Evolutionary conservation across 2,797 vertebrate species (phyloP), one percentile per base, ranked within the genome.

Genomic region (Pipistrellus kuhlii): DNA sequence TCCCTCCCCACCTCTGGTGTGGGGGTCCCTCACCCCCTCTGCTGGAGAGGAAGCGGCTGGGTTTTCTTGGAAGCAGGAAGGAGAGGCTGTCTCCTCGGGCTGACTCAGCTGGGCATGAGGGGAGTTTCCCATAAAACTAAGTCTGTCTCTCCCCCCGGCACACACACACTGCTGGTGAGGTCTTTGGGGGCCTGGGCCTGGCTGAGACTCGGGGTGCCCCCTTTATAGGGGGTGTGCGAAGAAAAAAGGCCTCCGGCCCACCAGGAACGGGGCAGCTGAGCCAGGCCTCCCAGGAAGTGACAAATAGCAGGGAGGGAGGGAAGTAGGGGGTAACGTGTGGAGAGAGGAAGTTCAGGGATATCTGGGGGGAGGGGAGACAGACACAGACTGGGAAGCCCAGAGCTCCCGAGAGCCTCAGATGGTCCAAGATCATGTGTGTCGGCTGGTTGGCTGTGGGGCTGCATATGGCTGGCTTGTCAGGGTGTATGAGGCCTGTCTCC

Each of bases 31-130:
- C 41, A 66, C 25, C 77, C 51, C 80, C 32, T 90, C 72, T 87
- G 75, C 48, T 59, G n/a, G 84, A 93, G 76, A 94, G 94, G 94
- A 96, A 96, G 76, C 62, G 68, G 30, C 89, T 91, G 46, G 23
- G n/a, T 85, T 95, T 97, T 96, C 95, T 90, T 96, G 95, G 89
- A 96, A 94, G 89, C 77, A 91, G 84, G 88, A 94, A 85, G 95
- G 21, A 75, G 68, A 72, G 80, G 78, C 46, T 81, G 57, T 86
- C 12, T 88, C 94, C 55, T 90, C 44, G 55, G 41, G 75, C 86
- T 96, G 95, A 96, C 91, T 93, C 90, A 75, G 69, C 66, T 84
- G 73, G 73, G 82, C 93, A 89, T 46, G 53, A 55, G 85, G 94
- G 91, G 78, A 91, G 93, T 91, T 95, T 93, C 95, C 93, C 85